Evolutionary conservation across 2,888 invertebrate species (phyloP).

Genomic region (Bombyx huttoni): DNA sequence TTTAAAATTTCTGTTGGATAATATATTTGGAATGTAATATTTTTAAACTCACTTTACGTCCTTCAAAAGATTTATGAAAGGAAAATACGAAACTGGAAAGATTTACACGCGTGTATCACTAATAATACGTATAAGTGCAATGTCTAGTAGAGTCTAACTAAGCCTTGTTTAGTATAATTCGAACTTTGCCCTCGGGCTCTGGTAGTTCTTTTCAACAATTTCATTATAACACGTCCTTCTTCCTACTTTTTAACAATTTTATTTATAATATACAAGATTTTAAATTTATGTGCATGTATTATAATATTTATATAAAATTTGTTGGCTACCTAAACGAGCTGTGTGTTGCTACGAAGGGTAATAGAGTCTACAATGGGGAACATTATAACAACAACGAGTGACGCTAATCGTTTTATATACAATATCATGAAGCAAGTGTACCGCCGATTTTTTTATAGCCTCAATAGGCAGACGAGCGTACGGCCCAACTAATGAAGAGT

Average conservation of each 20-base stretch:
- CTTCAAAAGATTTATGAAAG: background rate
- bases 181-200: slow-evolving; percentile 16
- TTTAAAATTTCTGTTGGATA: background rate
- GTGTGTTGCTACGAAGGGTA: slow-evolving; percentile 49
- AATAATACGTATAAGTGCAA: slow-evolving; percentile 56
- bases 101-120: slow-evolving; percentile 34
- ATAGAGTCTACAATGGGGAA: slow-evolving; percentile 52
- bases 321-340: slow-evolving; percentile 66
- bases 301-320: slow-evolving; percentile 56
- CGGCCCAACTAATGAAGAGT: no score
- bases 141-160: slow-evolving; percentile 60
- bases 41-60: slow-evolving; percentile 3
- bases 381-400: slow-evolving; percentile 16
- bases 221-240: slow-evolving; percentile 57
- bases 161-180: slow-evolving; percentile 63
- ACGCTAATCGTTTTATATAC: background rate
- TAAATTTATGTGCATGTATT: slow-evolving; percentile 56
- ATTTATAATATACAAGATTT: slow-evolving; percentile 50
- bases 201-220: slow-evolving; percentile 23
- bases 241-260: slow-evolving; percentile 64
- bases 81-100: slow-evolving; percentile 20
- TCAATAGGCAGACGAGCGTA: no score
- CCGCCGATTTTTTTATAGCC: background rate
- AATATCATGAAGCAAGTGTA: background rate
- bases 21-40: background rate